phyloP scores from a whole-genome alignment of 2,888 invertebrate species.

The Panopea generosa region DNA sequence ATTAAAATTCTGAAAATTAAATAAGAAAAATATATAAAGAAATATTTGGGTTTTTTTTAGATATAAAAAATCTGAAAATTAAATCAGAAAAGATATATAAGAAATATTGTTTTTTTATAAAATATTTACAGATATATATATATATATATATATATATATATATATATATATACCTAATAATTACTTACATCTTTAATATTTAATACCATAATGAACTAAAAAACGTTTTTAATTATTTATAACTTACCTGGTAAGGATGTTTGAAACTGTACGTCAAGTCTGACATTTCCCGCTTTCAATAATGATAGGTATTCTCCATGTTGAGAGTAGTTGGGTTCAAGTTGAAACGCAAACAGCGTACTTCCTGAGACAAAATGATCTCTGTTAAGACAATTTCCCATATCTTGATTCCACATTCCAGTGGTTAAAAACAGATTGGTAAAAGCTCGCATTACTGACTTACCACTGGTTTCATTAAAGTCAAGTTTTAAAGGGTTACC shows the following conservation, averaged over 20 bases:
- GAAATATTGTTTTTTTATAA: too few species aligned
- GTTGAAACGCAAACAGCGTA: conserved; percentile 39
- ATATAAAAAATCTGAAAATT: not conserved
- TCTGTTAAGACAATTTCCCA: conserved; percentile 28
- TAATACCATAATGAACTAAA: not conserved
- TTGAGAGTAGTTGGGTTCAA: conserved; percentile 47
- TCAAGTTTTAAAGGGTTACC: conserved; percentile 45
- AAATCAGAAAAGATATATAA: not conserved
- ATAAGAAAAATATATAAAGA: too few species aligned
- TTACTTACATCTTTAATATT: not conserved
- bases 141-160: too few species aligned
- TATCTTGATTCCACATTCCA: conserved; percentile 44
- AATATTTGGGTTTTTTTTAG: not conserved
- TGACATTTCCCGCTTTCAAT: conserved; percentile 36
- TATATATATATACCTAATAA: too few species aligned
- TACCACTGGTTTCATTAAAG: conserved; percentile 17
- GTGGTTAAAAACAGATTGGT: conserved; percentile 25
- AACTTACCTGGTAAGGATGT: conserved; percentile 27
- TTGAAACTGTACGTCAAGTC: conserved; percentile 35
- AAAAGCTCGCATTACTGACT: conserved; percentile 31
- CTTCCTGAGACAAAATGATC: conserved; percentile 28
- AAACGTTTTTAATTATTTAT: not conserved
- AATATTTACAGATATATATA: too few species aligned
- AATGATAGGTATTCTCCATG: conserved; percentile 45
- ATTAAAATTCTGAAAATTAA: too few species aligned